These are phyloP conservation scores for Heteromormyrus szaboi DNA, from an alignment of 2,797 vertebrate species.

Conservation along the genomic window DNA sequence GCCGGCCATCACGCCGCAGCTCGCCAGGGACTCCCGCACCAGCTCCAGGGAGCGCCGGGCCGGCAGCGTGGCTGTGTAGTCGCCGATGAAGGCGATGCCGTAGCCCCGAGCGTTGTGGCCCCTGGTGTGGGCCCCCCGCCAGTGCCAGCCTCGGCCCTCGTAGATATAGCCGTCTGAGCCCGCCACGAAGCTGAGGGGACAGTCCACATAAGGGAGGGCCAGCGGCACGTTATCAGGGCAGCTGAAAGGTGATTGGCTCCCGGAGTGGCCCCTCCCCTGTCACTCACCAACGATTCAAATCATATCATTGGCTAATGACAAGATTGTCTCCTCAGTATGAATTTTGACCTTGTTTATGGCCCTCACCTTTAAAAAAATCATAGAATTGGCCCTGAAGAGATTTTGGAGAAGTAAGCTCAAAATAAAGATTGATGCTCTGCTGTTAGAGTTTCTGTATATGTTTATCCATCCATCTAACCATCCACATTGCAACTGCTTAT, in stretches of 20 bases:
- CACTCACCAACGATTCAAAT: neutral
- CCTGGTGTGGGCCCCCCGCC: conserved; percentile 74
- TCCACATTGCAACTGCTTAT: neutral
- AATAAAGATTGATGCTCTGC: neutral
- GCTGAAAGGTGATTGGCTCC: neutral
- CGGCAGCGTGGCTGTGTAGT: conserved; percentile 63
- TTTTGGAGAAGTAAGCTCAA: neutral
- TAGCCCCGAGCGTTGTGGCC: conserved; percentile 74
- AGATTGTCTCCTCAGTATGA: neutral
- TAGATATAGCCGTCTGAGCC: conserved; percentile 81
- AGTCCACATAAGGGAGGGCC: neutral
- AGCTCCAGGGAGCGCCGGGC: conserved; percentile 48
- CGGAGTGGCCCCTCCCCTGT: neutral
- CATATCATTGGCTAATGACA: neutral
- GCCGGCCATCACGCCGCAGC: conserved; percentile 55
- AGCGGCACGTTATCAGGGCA: neutral
- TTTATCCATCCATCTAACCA: neutral
- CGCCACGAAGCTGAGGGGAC: conserved; percentile 67
- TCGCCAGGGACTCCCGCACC: conserved; percentile 60
- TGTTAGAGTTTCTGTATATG: neutral
- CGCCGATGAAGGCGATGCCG: conserved; percentile 72
- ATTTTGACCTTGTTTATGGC: neutral
- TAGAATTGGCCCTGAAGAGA: neutral
- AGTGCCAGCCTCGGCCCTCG: conserved; percentile 75
- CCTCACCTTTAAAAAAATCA: neutral